A percentile compares a stretch with the other conserved stretches of the same genome.
Conservation (phyloP, 2,888 invertebrate genomes). For the Anthoptus insignis region DNA sequence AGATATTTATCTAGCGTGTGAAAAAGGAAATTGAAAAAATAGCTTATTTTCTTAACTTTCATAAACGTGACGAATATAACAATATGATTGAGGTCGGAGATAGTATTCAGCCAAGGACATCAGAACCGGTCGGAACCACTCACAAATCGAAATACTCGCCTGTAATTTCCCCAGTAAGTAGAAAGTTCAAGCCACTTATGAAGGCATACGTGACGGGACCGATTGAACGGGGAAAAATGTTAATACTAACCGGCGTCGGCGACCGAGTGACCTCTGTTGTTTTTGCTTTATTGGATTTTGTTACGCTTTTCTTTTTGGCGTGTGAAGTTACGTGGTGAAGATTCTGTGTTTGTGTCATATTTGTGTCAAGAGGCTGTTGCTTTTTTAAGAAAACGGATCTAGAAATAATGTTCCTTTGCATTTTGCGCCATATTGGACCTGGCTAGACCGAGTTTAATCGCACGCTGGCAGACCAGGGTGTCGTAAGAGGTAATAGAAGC, state of each 20-base stretch:
- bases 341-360: too few species aligned
- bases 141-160: constrained; percentile 1
- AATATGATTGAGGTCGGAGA: background rate
- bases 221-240: constrained; percentile 10
- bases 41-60: too few species aligned
- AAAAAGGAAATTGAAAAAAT: too few species aligned
- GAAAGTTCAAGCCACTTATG: constrained; percentile 16
- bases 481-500: too few species aligned
- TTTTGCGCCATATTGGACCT: too few species aligned
- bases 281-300: background rate
- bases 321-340: too few species aligned
- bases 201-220: constrained; percentile 9
- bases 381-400: too few species aligned
- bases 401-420: too few species aligned
- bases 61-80: background rate
- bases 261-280: background rate
- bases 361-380: too few species aligned
- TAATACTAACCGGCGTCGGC: background rate
- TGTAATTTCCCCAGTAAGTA: constrained; percentile 7
- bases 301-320: background rate
- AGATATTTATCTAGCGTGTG: too few species aligned
- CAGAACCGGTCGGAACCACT: background rate
- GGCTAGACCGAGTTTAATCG: too few species aligned
- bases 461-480: too few species aligned
- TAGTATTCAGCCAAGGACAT: constrained; percentile 1